Percentiles rank a stretch among this genome's conserved stretches.
phyloP scores from a whole-genome alignment of 2,888 invertebrate species.

The Drosophila testacea region DNA sequence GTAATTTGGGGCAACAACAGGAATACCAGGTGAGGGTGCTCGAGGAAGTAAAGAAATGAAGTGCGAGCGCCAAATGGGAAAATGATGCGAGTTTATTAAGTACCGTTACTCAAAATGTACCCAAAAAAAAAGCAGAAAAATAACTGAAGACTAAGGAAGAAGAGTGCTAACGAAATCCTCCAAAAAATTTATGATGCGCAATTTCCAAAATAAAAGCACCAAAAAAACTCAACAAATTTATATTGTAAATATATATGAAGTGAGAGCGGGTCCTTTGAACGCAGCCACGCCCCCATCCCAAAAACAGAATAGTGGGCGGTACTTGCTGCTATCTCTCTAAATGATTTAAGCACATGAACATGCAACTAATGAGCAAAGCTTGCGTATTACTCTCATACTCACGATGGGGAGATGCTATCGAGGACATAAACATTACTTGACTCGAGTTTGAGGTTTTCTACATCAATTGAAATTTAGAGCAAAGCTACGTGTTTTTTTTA shows the following conservation, averaged over 20 bases:
- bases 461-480: slow-evolving; percentile 72
- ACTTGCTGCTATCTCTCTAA: slow-evolving; percentile 50
- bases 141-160: slow-evolving; percentile 6
- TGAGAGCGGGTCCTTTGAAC: slow-evolving; percentile 1
- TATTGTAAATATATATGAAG: slow-evolving; percentile 62
- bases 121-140: slow-evolving; percentile 7
- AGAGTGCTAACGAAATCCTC: slow-evolving; percentile 63
- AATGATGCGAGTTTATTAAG: slow-evolving; percentile 80
- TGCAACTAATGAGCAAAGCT: slow-evolving; percentile 70
- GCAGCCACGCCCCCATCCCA: slow-evolving; percentile 5
- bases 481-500: slow-evolving; percentile 48
- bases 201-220: slow-evolving; percentile 44
- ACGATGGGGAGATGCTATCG: slow-evolving; percentile 1
- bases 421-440: slow-evolving; percentile 36
- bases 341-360: slow-evolving; percentile 75
- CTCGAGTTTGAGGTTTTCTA: slow-evolving; percentile 39
- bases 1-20: slow-evolving; percentile 74
- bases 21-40: slow-evolving; percentile 36
- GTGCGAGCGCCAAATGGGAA: slow-evolving; percentile 77
- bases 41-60: slow-evolving; percentile 53
- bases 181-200: slow-evolving; percentile 70
- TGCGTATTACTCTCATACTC: background rate
- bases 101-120: slow-evolving; percentile 75
- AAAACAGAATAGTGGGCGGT: slow-evolving; percentile 22
- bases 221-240: slow-evolving; percentile 61